These are phyloP conservation scores for Agonopterix subpropinquella DNA, from an alignment of 2,888 invertebrate species.

Conservation along the genomic window DNA sequence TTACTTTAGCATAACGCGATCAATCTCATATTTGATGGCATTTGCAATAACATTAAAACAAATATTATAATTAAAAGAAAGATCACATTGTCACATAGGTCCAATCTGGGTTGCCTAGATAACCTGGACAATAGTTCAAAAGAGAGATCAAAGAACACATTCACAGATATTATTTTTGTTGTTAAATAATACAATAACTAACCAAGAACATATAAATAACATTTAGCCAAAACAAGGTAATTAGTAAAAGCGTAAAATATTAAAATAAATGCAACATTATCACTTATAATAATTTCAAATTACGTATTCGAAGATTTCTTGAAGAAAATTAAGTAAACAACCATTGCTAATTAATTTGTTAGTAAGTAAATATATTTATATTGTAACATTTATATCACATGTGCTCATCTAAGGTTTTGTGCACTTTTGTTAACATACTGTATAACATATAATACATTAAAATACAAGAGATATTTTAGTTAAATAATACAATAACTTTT, in stretches of 20 bases:
- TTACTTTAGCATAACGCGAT: no score
- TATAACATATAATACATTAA: neutral
- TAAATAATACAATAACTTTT: no score
- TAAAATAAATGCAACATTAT: slow-evolving; percentile 1
- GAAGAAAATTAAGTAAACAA: slow-evolving; percentile 4
- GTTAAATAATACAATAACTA: no score
- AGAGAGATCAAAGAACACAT: no score
- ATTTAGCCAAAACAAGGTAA: no score
- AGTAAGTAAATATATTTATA: neutral
- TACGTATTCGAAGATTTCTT: neutral
- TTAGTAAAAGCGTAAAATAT: neutral
- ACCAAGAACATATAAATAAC: no score
- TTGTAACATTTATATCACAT: slow-evolving; percentile 28
- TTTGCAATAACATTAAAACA: neutral
- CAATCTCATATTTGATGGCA: neutral
- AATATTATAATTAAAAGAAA: neutral
- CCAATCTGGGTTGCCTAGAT: no score
- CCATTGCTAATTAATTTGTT: slow-evolving; percentile 4
- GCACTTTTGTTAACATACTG: slow-evolving; percentile 14
- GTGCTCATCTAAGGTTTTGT: slow-evolving; percentile 21
- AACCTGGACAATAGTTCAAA: no score
- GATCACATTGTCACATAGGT: neutral
- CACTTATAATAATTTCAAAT: neutral
- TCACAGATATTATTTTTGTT: no score
- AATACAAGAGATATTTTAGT: no score